Evolutionary conservation across 2,113 vertebrate species (phyloP).

Genomic region (Megalops atlanticus): DNA sequence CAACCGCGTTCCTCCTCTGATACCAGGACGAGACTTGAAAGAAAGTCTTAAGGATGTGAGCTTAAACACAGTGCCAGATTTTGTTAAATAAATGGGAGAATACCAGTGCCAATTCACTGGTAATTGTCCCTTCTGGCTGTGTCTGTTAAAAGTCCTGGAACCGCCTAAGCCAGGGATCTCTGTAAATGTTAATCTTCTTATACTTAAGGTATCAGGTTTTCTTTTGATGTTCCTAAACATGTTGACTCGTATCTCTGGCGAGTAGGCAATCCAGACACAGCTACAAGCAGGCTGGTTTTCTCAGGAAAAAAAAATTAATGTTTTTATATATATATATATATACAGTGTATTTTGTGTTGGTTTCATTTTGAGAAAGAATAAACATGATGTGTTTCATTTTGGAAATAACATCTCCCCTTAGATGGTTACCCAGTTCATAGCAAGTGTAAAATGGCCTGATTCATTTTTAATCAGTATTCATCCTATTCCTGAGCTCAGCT

Average conservation of each 20-base stretch:
- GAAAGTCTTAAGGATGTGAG: conserved; percentile 68
- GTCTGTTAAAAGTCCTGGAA: conserved; percentile 82
- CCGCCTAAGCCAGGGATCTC: conserved; percentile 85
- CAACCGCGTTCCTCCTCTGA: conserved; percentile 58
- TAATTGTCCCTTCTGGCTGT: conserved; percentile 92
- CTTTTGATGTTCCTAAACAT: conserved; percentile 94
- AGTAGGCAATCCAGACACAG: conserved; percentile 86
- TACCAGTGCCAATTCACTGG: conserved; percentile 78
- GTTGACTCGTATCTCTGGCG: conserved; percentile 86
- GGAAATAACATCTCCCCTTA: not conserved
- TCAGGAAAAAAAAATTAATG: conserved; percentile 68
- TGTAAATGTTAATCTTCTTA: conserved; percentile 96
- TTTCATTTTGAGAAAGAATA: conserved; percentile 51
- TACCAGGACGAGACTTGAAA: conserved; percentile 71
- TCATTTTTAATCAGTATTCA: conserved; percentile 60
- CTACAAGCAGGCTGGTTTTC: conserved; percentile 76
- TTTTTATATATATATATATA: conserved; percentile 68
- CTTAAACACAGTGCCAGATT: conserved; percentile 76
- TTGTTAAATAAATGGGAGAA: conserved; percentile 78
- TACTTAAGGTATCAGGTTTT: conserved; percentile 92
- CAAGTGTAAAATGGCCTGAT: conserved; percentile 49
- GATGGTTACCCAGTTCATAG: conserved; percentile 40
- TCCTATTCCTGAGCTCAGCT: conserved; percentile 47
- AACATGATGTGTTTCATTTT: conserved; percentile 27
- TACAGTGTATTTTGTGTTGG: too few relatives aligned